Base-by-base conservation (phyloP, 2,113 vertebrate genomes). In the Cnemophilus loriae region DNA sequence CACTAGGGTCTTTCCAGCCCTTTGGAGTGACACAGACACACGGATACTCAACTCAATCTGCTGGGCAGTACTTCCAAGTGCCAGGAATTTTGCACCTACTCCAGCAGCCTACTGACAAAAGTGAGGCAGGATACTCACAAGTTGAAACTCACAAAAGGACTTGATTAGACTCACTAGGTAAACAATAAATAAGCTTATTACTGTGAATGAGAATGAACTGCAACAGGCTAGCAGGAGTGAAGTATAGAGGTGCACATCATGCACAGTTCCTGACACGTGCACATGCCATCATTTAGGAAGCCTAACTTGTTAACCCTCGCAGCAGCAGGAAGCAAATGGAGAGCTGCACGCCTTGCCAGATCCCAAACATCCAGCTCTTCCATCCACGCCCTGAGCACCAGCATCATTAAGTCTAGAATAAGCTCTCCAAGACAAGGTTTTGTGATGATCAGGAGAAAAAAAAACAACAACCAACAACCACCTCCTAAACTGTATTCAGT, bases 101-200 rank as follows among this genome's bases (percentile, higher is more conserved):
- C 41, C 59, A 77, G 64, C 63, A 83, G 59, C 50, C 63, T 59
- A 33, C 50, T 2, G 37, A 24, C 9, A 61, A 46, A 65, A 65
- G 37, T 4, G 5, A 84, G 33, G 93, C 67, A 85, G 60, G 35
- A 93, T 39, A 90, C 81, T 33, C 52, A n/a, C 16, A 33, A 39
- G 15, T 3, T 69, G 24, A 53, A 95, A 89, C 24, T 42, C 47
- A 39, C 53, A 60, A 76, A 42, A 85, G 14, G 55, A 80, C 50
- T 52, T 14, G 9, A 64, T 64, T 18, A 75, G 56, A 88, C 41
- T 55, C 71, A 27, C 44, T 26, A 60, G n/a, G 35, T 74, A 68
- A 92, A 93, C 28, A 92, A 95, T 87, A 90, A 93, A 88, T 77
- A 93, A 88, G n/a, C 52, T 85, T 65, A 59, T 63, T 59, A 81